A percentile compares a stretch with the other conserved stretches of the same genome.
These are phyloP conservation scores for Rhyzopertha dominica DNA, from an alignment of 1,140 invertebrate genomes.

Conservation along the genomic window DNA sequence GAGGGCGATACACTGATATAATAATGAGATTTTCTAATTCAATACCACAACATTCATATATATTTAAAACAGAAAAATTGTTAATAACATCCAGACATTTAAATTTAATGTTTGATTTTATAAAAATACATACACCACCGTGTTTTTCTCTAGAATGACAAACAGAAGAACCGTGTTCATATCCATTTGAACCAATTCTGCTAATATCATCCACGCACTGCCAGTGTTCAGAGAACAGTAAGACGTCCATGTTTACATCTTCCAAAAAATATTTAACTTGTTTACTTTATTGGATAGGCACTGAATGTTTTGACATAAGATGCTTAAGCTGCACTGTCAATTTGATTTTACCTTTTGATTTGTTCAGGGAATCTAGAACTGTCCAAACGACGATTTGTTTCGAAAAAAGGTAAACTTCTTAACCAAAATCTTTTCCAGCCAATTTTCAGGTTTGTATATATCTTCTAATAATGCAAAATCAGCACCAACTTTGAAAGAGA, in stretches of 20 bases:
- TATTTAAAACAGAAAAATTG: conserved; percentile 4
- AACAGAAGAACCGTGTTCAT: background rate
- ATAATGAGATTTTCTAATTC: conserved; percentile 4
- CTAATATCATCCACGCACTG: conserved; percentile 5
- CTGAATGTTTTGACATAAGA: conserved; percentile 6
- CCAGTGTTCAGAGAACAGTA: conserved; percentile 7
- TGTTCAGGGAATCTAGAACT: conserved; percentile 4
- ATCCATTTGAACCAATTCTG: conserved; percentile 3
- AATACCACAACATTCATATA: conserved; percentile 4
- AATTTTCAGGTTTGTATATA: conserved; percentile 14
- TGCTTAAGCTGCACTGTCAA: background rate
- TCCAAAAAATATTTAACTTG: conserved; percentile 2
- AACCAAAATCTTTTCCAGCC: conserved; percentile 4
- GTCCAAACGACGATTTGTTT: background rate
- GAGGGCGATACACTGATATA: conserved; percentile 7
- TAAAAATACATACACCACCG: background rate
- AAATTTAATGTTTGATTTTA: conserved; percentile 4
- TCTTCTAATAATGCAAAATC: conserved; percentile 7
- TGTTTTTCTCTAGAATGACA: conserved; percentile 3
- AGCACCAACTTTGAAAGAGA: conserved; percentile 11
- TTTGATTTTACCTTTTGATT: conserved; percentile 1
- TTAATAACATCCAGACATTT: conserved; percentile 2
- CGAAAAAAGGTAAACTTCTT: conserved; percentile 11
- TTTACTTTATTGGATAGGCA: conserved; percentile 1
- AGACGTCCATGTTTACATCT: conserved; percentile 2